These are phyloP conservation scores for Ischnura elegans DNA, from an alignment of 2,888 invertebrate species.

Conservation along the genomic window DNA sequence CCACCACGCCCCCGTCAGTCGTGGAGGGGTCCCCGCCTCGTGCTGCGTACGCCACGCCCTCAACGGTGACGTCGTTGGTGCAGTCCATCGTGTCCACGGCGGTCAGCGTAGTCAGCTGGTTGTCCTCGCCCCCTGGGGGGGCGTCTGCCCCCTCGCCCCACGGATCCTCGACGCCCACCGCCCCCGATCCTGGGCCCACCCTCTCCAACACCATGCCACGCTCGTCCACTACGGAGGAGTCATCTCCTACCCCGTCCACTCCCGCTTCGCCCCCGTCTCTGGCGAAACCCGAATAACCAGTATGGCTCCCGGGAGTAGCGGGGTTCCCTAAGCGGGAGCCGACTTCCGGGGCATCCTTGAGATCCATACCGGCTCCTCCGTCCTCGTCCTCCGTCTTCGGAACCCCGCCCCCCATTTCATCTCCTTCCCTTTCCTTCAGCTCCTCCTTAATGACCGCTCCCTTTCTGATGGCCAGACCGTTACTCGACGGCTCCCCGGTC, in stretches of 20 bases:
- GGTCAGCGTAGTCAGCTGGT: conserved; percentile 62
- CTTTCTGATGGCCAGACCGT: neutral
- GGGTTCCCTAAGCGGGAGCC: neutral
- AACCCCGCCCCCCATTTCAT: neutral
- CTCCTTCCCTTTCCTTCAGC: neutral
- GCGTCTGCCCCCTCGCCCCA: conserved; percentile 51
- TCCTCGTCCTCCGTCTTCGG: neutral
- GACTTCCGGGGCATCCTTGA: conserved; percentile 32
- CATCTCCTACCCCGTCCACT: neutral
- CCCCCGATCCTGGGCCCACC: neutral
- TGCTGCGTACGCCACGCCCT: conserved; percentile 55
- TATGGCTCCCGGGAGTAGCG: conserved; percentile 13
- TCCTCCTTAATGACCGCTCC: conserved; percentile 30
- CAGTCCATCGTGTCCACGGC: conserved; percentile 63
- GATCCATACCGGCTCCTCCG: conserved; percentile 4
- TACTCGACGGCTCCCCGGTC: neutral
- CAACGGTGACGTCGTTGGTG: conserved; percentile 47
- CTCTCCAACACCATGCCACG: neutral
- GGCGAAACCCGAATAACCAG: conserved; percentile 26
- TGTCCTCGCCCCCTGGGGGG: conserved; percentile 30
- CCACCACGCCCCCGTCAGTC: conserved; percentile 32
- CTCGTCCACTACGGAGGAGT: neutral
- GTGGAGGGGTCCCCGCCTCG: neutral
- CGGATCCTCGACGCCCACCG: conserved; percentile 37
- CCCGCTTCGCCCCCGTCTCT: conserved; percentile 28